A percentile compares a stretch with the other conserved stretches of the same genome.
Conservation (phyloP, 1,140 invertebrate genomes). For the Rhyzopertha dominica region DNA sequence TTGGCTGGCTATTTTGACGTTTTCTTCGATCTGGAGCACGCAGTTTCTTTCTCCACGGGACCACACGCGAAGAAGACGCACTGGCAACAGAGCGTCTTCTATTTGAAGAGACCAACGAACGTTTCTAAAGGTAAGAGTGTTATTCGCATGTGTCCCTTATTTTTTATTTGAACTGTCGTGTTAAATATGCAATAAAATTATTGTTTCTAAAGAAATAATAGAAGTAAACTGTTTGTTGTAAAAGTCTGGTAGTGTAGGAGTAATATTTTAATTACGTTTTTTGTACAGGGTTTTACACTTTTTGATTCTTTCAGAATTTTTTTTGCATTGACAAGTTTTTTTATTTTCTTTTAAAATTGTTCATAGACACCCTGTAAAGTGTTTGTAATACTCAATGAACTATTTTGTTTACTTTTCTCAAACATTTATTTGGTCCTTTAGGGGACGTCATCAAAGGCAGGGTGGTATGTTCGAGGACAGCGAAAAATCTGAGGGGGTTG, state of each 20-base stretch:
- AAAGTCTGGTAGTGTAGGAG: background rate
- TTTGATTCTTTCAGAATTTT: constrained; percentile 5
- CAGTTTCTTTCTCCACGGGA: constrained; percentile 67
- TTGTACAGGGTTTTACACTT: background rate
- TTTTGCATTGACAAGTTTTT: no score
- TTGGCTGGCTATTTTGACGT: constrained; percentile 92
- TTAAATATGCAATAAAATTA: no score
- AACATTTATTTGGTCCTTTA: constrained; percentile 16
- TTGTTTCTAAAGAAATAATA: no score
- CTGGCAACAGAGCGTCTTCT: constrained; percentile 96
- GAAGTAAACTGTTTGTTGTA: no score
- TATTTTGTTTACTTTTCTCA: background rate
- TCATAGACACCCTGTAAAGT: no score
- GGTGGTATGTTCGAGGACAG: constrained; percentile 33
- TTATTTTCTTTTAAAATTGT: no score
- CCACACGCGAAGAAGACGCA: constrained; percentile 76
- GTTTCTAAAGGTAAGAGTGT: constrained; percentile 61
- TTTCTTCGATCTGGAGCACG: constrained; percentile 71
- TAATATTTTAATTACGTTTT: background rate
- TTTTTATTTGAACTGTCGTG: background rate
- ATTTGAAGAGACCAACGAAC: constrained; percentile 67
- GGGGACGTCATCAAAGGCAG: constrained; percentile 35
- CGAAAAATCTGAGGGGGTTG: constrained; percentile 40
- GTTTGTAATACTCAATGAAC: no score
- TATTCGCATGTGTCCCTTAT: background rate